Percentiles rank a stretch among this genome's conserved stretches.
Evolutionary conservation across 2,797 vertebrate genomes (phyloP).

Genomic region (Peromyscus eremicus): DNA sequence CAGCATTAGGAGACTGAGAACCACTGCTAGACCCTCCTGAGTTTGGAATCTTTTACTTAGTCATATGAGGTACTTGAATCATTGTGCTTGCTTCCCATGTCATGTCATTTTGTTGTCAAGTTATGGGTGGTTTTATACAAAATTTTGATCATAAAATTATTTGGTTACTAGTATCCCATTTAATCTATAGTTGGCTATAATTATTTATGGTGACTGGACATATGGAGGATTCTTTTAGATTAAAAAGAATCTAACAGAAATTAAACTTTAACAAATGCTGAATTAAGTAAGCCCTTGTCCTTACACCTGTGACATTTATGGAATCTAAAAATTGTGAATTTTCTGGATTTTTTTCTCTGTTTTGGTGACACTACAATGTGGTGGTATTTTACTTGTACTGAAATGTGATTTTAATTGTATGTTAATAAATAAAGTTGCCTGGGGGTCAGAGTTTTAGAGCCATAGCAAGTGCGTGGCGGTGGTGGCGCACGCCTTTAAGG

Average conservation of each 20-base stretch:
- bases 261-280: not conserved
- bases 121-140: not conserved
- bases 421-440: no score
- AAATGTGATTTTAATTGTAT: no score
- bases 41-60: not conserved
- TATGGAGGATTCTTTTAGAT: not conserved
- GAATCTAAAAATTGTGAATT: not conserved
- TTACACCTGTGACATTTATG: not conserved
- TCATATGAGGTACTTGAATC: not conserved
- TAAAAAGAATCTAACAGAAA: constrained; percentile 27
- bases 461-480: no score
- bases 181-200: not conserved
- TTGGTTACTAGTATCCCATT: not conserved
- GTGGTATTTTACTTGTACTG: no score
- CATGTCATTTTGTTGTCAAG: not conserved
- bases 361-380: not conserved
- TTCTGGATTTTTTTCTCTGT: not conserved
- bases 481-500: no score
- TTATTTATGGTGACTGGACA: not conserved
- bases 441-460: no score
- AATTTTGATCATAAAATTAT: constrained; percentile 17
- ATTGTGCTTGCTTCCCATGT: not conserved
- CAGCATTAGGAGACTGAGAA: not conserved
- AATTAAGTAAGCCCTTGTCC: not conserved
- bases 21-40: not conserved